Evolutionary conservation across 2,888 invertebrate species (phyloP).

Genomic region (Nemurella pictetii): DNA sequence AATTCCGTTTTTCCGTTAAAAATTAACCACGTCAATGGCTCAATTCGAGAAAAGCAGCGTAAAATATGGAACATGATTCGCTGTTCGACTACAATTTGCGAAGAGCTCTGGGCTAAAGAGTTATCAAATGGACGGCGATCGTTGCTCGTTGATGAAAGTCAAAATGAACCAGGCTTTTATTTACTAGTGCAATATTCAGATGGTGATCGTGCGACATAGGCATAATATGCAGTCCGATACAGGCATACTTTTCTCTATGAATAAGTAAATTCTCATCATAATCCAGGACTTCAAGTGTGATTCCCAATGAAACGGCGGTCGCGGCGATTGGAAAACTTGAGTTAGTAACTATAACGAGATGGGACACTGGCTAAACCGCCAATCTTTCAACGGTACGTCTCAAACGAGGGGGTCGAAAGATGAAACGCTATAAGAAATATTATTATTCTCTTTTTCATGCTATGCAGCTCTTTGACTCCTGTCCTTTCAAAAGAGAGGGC

Average conservation of each 20-base stretch:
- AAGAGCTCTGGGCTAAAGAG: background rate
- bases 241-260: background rate
- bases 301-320: background rate
- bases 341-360: constrained; percentile 19
- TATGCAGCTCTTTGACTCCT: constrained; percentile 25
- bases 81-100: background rate
- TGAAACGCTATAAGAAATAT: constrained; percentile 26
- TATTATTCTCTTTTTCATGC: constrained; percentile 20
- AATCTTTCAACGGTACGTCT: constrained; percentile 14
- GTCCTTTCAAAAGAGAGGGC: constrained; percentile 20
- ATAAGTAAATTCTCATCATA: constrained; percentile 10
- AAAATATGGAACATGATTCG: background rate
- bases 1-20: background rate
- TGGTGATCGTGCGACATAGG: background rate
- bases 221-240: background rate
- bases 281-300: background rate
- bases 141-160: constrained; percentile 3
- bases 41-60: background rate
- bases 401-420: constrained; percentile 22
- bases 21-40: background rate
- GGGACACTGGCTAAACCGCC: constrained; percentile 20
- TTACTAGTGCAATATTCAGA: constrained; percentile 25
- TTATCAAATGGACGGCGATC: background rate
- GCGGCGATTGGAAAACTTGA: constrained; percentile 16
- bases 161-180: constrained; percentile 1